Conservation (phyloP, 2,888 invertebrate genomes). For the Nemurella pictetii region DNA sequence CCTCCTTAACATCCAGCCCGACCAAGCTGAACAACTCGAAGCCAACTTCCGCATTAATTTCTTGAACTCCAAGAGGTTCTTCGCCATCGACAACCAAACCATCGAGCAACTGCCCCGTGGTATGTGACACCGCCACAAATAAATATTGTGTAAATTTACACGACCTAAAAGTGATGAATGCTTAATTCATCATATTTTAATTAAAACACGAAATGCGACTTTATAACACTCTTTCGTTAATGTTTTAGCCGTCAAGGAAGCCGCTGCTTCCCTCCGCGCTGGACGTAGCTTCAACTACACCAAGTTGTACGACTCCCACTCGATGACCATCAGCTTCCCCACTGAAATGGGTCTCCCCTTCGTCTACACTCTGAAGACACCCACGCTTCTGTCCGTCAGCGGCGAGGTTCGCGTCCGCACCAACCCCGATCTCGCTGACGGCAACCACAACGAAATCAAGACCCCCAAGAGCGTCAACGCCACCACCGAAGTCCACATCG, state of each 20-base stretch:
- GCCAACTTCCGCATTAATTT: conserved; percentile 56
- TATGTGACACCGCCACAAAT: conserved; percentile 42
- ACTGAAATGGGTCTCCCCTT: conserved; percentile 73
- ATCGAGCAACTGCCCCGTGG: conserved; percentile 56
- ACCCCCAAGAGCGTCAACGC: conserved; percentile 52
- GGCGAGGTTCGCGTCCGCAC: conserved; percentile 56
- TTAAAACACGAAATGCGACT: too few relatives aligned
- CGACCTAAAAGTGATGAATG: background rate
- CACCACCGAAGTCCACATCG: conserved; percentile 56
- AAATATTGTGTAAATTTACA: too few relatives aligned
- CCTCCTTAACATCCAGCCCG: conserved; percentile 59
- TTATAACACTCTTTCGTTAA: background rate
- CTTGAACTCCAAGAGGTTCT: conserved; percentile 55
- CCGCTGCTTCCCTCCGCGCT: conserved; percentile 52
- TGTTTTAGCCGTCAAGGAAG: conserved; percentile 50
- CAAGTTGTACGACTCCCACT: conserved; percentile 61
- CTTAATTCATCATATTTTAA: background rate
- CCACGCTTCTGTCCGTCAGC: conserved; percentile 59
- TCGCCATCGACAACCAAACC: conserved; percentile 60
- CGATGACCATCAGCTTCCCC: conserved; percentile 67
- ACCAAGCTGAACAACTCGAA: conserved; percentile 61
- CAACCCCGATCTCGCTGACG: conserved; percentile 48
- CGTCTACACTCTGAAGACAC: conserved; percentile 63
- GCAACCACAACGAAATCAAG: conserved; percentile 41
- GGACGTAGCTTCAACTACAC: conserved; percentile 62